These are phyloP conservation scores for Erynnis tages DNA, from an alignment of 2,888 invertebrate genomes.

Conservation along the genomic window DNA sequence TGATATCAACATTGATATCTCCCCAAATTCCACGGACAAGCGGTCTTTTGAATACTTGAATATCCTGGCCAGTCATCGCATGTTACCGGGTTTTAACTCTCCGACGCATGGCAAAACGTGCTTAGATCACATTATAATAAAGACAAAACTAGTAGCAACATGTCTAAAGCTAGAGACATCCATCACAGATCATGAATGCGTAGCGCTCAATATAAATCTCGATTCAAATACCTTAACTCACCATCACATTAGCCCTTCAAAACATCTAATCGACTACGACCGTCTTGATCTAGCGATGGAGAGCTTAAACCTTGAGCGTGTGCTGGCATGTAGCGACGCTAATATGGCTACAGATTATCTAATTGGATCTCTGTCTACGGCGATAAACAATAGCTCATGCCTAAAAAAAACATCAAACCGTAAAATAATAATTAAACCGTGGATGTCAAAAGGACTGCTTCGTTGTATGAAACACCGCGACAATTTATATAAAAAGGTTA, in stretches of 20 bases:
- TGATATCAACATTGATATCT: constrained; percentile 34
- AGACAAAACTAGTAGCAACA: constrained; percentile 22
- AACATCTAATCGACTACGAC: not conserved
- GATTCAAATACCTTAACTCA: not conserved
- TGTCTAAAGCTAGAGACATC: constrained; percentile 9
- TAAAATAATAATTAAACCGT: constrained; percentile 1
- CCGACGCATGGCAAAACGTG: constrained; percentile 31
- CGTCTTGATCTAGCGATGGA: not conserved
- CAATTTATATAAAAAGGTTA: constrained; percentile 26
- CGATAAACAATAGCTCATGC: not conserved
- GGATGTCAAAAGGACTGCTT: constrained; percentile 4
- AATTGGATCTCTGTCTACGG: not conserved
- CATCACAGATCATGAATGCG: constrained; percentile 26
- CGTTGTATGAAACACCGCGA: constrained; percentile 28
- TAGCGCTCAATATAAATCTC: not conserved
- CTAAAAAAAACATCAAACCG: not conserved
- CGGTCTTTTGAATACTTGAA: constrained; percentile 31
- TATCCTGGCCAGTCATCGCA: constrained; percentile 30
- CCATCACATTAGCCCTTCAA: not conserved
- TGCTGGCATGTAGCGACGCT: not conserved
- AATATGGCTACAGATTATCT: not conserved
- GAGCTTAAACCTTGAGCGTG: not conserved
- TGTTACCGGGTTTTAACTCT: constrained; percentile 31
- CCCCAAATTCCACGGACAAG: constrained; percentile 1
- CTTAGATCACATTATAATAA: constrained; percentile 33